phyloP scores from a whole-genome alignment of 2,797 vertebrate genomes.

The Merluccius polli region DNA sequence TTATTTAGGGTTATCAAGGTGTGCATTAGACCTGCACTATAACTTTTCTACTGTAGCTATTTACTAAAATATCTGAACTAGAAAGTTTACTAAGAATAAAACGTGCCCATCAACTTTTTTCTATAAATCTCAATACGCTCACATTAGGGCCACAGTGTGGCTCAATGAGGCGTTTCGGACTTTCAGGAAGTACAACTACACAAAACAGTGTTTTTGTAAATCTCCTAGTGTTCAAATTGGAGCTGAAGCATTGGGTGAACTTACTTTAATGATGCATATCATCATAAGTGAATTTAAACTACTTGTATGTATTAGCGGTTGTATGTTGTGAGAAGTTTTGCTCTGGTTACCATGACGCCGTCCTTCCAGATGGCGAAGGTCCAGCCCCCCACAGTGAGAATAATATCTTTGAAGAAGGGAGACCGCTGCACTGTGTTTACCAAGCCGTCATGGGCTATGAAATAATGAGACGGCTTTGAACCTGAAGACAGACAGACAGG shows the following conservation, averaged over 20 bases:
- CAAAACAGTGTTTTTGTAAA: too few species aligned
- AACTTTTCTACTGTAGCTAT: too few species aligned
- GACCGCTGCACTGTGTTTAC: conserved; percentile 84
- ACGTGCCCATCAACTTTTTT: too few species aligned
- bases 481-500: conserved; percentile 58
- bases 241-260: neutral
- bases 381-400: conserved; percentile 81
- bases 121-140: too few species aligned
- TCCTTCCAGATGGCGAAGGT: conserved; percentile 92
- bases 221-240: neutral
- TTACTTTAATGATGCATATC: too few species aligned
- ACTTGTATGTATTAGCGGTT: neutral
- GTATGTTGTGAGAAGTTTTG: neutral
- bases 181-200: too few species aligned
- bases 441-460: conserved; percentile 64
- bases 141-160: too few species aligned
- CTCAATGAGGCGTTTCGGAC: neutral
- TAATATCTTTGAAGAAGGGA: conserved; percentile 85
- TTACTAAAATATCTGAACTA: too few species aligned
- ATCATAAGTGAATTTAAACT: neutral
- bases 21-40: neutral
- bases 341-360: conserved; percentile 75
- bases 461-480: conserved; percentile 70
- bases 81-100: too few species aligned
- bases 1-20: neutral